Conservation (phyloP, 1,140 invertebrate genomes). For the Choristoneura fumiferana region DNA sequence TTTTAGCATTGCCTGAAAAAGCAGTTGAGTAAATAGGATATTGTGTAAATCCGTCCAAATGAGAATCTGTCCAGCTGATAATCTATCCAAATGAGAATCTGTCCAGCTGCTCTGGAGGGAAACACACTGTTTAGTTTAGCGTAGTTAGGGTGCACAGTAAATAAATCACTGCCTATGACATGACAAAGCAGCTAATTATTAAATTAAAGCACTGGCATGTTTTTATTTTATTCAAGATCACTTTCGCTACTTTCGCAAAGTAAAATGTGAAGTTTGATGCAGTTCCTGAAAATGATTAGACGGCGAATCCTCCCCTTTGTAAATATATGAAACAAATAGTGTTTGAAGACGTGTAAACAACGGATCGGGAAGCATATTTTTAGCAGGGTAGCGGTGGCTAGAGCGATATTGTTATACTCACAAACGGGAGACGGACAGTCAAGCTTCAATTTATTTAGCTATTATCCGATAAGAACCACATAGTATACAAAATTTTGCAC, state of each 20-base stretch:
- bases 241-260: neutral
- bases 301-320: slow-evolving; percentile 66
- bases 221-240: neutral
- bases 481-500: slow-evolving; percentile 59
- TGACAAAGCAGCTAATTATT: slow-evolving; percentile 10
- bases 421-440: slow-evolving; percentile 37
- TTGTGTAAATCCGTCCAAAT: too few species aligned
- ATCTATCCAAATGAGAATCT: too few species aligned
- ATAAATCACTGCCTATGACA: slow-evolving; percentile 4
- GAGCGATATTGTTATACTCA: slow-evolving; percentile 42
- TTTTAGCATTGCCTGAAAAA: slow-evolving; percentile 80
- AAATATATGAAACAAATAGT: slow-evolving; percentile 53
- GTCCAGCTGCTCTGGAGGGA: too few species aligned
- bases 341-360: slow-evolving; percentile 73
- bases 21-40: slow-evolving; percentile 20
- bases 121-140: too few species aligned
- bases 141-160: neutral
- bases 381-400: slow-evolving; percentile 12
- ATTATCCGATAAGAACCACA: slow-evolving; percentile 47
- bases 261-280: neutral
- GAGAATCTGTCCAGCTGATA: too few species aligned
- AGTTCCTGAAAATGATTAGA: slow-evolving; percentile 14
- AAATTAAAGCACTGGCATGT: neutral
- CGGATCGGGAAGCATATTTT: slow-evolving; percentile 34
- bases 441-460: slow-evolving; percentile 42